Base-by-base conservation (phyloP, 2,113 vertebrate genomes). In the Diphyllodes magnificus region DNA sequence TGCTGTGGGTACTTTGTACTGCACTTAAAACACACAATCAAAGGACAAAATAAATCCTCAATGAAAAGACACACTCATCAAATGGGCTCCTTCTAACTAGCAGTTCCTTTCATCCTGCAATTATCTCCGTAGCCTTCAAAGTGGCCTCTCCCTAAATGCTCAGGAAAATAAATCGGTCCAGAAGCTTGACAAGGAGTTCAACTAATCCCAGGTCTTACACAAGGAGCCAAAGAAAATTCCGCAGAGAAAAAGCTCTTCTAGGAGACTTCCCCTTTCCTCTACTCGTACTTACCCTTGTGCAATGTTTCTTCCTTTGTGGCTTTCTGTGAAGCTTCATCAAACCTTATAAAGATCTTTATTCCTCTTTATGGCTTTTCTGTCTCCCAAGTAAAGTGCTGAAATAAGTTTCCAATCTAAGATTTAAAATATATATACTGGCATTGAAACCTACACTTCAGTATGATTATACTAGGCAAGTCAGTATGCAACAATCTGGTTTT, bases 11-110 rank as follows among this genome's bases (percentile, higher is more conserved):
- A 93, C 94, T 97, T 96, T 96, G 88, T 96, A 94, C 79, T 90
- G 85, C 92, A 90, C 88, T 97, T 95, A 94, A 96, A 93, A 80
- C 72, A 82, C 44, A 69, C 33, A 13, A 96, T 92, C 92, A 84
- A 56, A 94, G 72, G 50, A 86, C 76, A 94, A 93, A 96, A 96
- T 96, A 94, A 97, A 97, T 95, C 92, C 95, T 92, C 85, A 92
- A 71, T 75, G 78, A 93, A 96, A 96, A 94, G 93, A 83, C 90
- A 88, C 60, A 81, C 76, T 93, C 57, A 86, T 93, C 90, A 93
- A 93, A 94, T 0, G 5, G 49, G 37, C 59, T 84, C n/a, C 86
- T 90, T 92, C 92, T 86, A 92, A 75, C 85, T 56, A 88, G 80
- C 86, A 93, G 88, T 42, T 37, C 57, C 82, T 96, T 96, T 97